Percentiles rank a stretch among this genome's conserved stretches.
Conservation (phyloP, 2,113 vertebrate species). For the Poecilia latipinna region DNA sequence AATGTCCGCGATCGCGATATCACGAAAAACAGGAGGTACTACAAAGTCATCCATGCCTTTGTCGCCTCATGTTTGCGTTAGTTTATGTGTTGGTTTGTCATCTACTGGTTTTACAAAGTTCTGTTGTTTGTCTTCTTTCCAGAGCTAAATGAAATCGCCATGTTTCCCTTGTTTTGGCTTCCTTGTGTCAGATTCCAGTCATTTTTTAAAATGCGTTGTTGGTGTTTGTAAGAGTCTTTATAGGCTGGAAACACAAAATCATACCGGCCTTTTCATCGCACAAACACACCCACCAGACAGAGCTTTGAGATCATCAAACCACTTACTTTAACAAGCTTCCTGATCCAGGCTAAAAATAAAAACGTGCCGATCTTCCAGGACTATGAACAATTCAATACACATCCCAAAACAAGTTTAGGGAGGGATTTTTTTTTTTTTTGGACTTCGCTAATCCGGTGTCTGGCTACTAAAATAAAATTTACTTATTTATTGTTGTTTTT, state of each 20-base stretch:
- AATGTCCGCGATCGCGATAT: too few species aligned
- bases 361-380: neutral
- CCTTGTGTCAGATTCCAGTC: too few species aligned
- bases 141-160: neutral
- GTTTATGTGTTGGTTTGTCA: too few species aligned
- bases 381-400: neutral
- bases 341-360: neutral
- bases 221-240: neutral
- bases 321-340: neutral
- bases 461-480: neutral
- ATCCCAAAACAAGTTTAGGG: neutral
- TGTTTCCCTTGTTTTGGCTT: too few species aligned
- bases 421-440: neutral
- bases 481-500: neutral
- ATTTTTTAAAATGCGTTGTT: neutral
- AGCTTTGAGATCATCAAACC: too few species aligned
- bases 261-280: neutral
- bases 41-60: too few species aligned
- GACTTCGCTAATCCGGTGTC: too few species aligned
- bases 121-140: neutral
- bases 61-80: too few species aligned
- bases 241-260: neutral
- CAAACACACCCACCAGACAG: neutral
- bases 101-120: too few species aligned
- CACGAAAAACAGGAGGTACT: too few species aligned